Evolutionary conservation across 2,113 vertebrate species (phyloP).

Genomic region (Gobio gobio): DNA sequence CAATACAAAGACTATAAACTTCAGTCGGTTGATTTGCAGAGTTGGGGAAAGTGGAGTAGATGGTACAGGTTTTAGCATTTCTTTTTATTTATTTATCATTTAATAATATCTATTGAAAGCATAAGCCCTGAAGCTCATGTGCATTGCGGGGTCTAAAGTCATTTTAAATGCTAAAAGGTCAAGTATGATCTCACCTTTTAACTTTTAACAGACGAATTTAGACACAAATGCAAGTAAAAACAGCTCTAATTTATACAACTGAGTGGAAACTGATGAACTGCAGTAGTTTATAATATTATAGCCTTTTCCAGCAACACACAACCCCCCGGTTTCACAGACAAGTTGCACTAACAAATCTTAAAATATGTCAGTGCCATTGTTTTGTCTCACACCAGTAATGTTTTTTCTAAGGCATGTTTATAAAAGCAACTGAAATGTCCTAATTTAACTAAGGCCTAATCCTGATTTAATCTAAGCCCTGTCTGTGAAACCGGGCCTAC

Average conservation of each 20-base stretch:
- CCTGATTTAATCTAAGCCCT: no score
- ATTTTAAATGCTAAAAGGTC: not conserved
- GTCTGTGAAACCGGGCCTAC: no score
- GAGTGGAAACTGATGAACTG: not conserved
- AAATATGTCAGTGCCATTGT: no score
- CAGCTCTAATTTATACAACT: not conserved
- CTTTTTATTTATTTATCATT: not conserved
- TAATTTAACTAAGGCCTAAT: no score
- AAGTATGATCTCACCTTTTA: not conserved
- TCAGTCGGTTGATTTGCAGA: not conserved
- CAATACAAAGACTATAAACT: not conserved
- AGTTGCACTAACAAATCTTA: no score
- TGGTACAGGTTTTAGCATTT: not conserved
- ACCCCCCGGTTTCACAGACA: no score
- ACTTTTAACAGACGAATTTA: not conserved
- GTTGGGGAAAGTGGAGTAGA: not conserved
- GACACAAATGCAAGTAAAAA: not conserved
- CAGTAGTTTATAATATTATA: not conserved
- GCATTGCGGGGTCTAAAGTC: not conserved
- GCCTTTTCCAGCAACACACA: no score
- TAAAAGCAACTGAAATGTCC: no score
- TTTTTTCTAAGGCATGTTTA: no score
- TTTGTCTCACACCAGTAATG: no score
- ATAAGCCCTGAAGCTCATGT: not conserved
- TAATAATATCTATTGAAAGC: not conserved